Percentiles rank a stretch among this genome's conserved stretches.
Conservation (phyloP, 92 coral and sea anemone species). For the Micromussa lordhowensis region DNA sequence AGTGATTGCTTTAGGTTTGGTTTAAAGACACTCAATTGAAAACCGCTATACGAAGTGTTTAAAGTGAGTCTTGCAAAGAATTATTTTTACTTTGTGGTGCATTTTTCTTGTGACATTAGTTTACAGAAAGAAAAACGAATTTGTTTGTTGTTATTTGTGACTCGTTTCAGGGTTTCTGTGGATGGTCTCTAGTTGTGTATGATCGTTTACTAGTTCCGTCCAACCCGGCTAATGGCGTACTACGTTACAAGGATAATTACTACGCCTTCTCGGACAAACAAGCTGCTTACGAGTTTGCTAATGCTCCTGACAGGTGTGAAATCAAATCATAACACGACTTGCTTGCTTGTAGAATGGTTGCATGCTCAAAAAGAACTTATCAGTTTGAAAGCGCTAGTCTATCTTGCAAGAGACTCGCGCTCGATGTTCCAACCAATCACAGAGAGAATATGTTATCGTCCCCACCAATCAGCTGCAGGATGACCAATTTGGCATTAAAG, state of each 20-base stretch:
- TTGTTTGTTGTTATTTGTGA: neutral
- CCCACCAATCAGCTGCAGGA: neutral
- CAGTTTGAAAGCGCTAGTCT: neutral
- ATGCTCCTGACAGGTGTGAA: slow-evolving; percentile 88
- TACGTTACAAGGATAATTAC: slow-evolving; percentile 86
- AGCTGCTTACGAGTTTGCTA: slow-evolving; percentile 91
- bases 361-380: neutral
- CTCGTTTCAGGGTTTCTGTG: slow-evolving; percentile 89
- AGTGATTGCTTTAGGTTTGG: too few species aligned
- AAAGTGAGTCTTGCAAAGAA: too few species aligned
- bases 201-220: slow-evolving; percentile 88
- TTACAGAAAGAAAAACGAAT: too few species aligned
- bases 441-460: neutral
- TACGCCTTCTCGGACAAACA: slow-evolving; percentile 90
- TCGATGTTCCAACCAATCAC: neutral
- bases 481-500: neutral
- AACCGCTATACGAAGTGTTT: too few species aligned
- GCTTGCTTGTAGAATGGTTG: neutral
- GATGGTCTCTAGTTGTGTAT: slow-evolving; percentile 89
- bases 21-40: too few species aligned
- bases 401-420: too few species aligned
- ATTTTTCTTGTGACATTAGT: too few species aligned
- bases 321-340: neutral
- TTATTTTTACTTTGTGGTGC: too few species aligned
- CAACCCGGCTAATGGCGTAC: slow-evolving; percentile 94